A percentile compares a stretch with the other conserved stretches of the same genome.
phyloP scores from a whole-genome alignment of 1,140 invertebrate species.

The Penaeus chinensis region DNA sequence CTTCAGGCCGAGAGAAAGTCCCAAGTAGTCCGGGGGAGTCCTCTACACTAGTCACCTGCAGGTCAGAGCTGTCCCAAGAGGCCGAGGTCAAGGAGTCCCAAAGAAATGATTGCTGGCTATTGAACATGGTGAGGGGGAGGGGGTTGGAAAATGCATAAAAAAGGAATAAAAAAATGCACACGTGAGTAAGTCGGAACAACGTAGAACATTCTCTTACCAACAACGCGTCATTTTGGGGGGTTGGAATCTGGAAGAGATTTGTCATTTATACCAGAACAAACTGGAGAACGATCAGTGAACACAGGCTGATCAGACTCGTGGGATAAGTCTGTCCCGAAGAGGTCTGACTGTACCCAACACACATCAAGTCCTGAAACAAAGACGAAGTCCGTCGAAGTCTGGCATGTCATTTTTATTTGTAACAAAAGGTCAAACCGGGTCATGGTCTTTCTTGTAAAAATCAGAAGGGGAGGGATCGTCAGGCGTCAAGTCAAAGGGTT shows the following conservation, averaged over 20 bases:
- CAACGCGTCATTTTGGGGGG: conserved; percentile 19
- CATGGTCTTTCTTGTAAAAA: conserved; percentile 11
- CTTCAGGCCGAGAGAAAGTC: not conserved
- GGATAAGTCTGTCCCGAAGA: conserved; percentile 37
- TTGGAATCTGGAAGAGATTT: conserved; percentile 50
- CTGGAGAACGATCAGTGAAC: conserved; percentile 59
- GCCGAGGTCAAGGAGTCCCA: not conserved
- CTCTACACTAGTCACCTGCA: conserved; percentile 18
- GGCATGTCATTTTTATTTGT: conserved; percentile 4
- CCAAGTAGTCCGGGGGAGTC: conserved; percentile 9
- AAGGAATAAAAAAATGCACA: not conserved
- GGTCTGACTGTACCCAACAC: conserved; percentile 9
- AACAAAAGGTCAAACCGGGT: not conserved
- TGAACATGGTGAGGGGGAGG: too few species aligned
- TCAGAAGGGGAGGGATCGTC: not conserved
- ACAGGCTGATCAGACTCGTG: conserved; percentile 45
- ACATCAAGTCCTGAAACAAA: conserved; percentile 52
- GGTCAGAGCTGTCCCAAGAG: conserved; percentile 11
- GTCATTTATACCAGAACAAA: conserved; percentile 59
- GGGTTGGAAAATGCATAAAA: too few species aligned
- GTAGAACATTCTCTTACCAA: conserved; percentile 41
- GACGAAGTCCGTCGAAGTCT: conserved; percentile 58
- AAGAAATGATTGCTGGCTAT: too few species aligned
- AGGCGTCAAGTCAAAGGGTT: conserved; percentile 3
- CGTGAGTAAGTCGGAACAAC: conserved; percentile 14